Evolutionary conservation across 2,797 vertebrate genomes (phyloP), one percentile per base, ranked within the genome.

Genomic region (Antennarius maculatus): DNA sequence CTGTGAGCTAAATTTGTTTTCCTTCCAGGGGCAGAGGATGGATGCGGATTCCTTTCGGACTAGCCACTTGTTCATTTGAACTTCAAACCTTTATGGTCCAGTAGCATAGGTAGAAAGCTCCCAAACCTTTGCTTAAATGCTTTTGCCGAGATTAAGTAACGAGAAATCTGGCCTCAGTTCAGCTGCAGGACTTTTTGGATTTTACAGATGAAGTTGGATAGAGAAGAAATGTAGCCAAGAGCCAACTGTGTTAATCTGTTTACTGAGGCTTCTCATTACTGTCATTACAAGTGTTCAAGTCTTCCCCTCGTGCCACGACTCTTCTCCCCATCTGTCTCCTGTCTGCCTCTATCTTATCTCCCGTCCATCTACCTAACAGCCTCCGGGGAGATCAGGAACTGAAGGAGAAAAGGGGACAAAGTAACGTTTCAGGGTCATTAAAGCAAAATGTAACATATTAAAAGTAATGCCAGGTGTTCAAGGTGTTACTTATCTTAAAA

Each of bases 321-420:
- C 31, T 47, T 63, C 31, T 60, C 58, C 16, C 86, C 83, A 82
- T 83, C 85, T 89, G 87, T 71, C 71, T 37, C 63, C 79, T 82
- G 85, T 83, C 87, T 48, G 13, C 27, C 61, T 60, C 41, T 5
- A 74, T 86, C 41, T 53, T 46, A 3, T 49, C 46, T n/a, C 34
- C 59, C 2, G 14, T 61, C 56, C 55, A 27, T 65, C 74, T n/a
- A 18, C 41, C 31, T 51, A 42, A 63, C 28, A 27, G 29, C 10
- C 31, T 34, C 31, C 17, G 52, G 58, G 14, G 42, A 54, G 31
- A 54, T 51, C 13, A 51, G 11, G 31, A 34, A 34, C 28, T 17
- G 51, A 34, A 57, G 46, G n/a, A 28, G n/a, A 29, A 8, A 27
- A 47, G 41, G 37, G 42, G 42, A 47, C 29, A 47, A 6, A 6